Evolutionary conservation across 2,113 vertebrate genomes (phyloP).

Genomic region (Oryzias javanicus): DNA sequence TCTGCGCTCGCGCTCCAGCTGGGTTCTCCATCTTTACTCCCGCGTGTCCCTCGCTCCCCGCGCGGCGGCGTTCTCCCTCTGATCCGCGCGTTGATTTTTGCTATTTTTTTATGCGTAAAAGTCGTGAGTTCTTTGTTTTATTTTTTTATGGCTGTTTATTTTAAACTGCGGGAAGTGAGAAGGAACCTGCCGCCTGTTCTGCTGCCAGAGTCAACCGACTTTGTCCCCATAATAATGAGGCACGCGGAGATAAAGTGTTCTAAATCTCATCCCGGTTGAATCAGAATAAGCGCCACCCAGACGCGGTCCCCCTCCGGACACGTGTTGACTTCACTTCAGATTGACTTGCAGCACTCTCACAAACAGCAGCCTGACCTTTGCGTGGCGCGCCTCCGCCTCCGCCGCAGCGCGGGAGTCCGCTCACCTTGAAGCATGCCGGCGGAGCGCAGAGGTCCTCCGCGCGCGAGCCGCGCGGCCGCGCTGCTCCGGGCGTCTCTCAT

Average conservation of each 20-base stretch:
- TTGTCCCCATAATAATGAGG: too few relatives aligned
- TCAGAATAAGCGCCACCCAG: background rate
- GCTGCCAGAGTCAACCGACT: too few relatives aligned
- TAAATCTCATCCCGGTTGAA: too few relatives aligned
- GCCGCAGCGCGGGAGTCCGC: conserved; percentile 28
- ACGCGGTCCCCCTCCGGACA: conserved; percentile 31
- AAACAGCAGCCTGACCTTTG: background rate
- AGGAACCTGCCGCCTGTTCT: too few relatives aligned
- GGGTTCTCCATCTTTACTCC: background rate
- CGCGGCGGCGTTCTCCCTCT: background rate
- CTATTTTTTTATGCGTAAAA: background rate
- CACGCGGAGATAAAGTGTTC: too few relatives aligned
- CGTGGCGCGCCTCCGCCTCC: background rate
- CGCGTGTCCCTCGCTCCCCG: conserved; percentile 2
- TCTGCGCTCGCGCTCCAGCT: conserved; percentile 1
- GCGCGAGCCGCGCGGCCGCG: conserved; percentile 8
- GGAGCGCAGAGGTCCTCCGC: conserved; percentile 14
- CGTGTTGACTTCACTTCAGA: conserved; percentile 50
- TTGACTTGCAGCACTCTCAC: background rate
- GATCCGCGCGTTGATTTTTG: conserved; percentile 3
- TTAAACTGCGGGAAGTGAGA: background rate
- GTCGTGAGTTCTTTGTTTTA: background rate
- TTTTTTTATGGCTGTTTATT: conserved; percentile 33
- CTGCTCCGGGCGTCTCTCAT: conserved; percentile 47
- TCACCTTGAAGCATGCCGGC: conserved; percentile 52